These are phyloP conservation scores for Eupithecia tripunctaria DNA, from an alignment of 2,888 invertebrate species.

Conservation along the genomic window DNA sequence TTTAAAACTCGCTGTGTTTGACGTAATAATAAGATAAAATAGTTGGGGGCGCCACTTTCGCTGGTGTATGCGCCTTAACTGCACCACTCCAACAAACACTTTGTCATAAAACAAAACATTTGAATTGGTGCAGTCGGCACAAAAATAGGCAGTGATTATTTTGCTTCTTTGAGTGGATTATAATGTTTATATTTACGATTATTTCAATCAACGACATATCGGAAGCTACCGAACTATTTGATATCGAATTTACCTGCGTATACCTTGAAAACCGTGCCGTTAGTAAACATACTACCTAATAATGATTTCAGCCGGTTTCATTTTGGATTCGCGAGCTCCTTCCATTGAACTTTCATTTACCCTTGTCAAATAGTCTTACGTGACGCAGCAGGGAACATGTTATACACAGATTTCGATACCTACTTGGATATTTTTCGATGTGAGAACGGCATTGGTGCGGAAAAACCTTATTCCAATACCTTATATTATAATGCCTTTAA, in stretches of 20 bases:
- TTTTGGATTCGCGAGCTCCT: not conserved
- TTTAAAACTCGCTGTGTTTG: too few relatives aligned
- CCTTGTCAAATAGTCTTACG: slow-evolving; percentile 12
- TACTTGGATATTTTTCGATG: not conserved
- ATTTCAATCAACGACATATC: not conserved
- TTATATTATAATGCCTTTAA: not conserved
- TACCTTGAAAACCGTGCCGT: not conserved
- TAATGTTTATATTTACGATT: not conserved
- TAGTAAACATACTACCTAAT: not conserved
- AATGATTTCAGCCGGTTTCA: not conserved
- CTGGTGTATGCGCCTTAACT: too few relatives aligned
- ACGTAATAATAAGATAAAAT: too few relatives aligned
- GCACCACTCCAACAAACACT: not conserved
- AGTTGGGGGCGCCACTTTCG: too few relatives aligned
- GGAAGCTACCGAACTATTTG: not conserved
- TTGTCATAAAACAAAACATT: not conserved
- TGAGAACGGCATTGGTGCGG: not conserved
- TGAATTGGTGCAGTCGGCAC: not conserved
- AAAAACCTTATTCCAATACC: not conserved
- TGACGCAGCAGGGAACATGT: slow-evolving; percentile 10
- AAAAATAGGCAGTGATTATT: not conserved
- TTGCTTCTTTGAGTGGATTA: not conserved
- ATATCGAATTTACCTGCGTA: not conserved
- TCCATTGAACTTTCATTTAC: slow-evolving; percentile 18
- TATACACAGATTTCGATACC: slow-evolving; percentile 13